Evolutionary conservation across 2,797 vertebrate species (phyloP).

Genomic region (Babyrousa celebensis): DNA sequence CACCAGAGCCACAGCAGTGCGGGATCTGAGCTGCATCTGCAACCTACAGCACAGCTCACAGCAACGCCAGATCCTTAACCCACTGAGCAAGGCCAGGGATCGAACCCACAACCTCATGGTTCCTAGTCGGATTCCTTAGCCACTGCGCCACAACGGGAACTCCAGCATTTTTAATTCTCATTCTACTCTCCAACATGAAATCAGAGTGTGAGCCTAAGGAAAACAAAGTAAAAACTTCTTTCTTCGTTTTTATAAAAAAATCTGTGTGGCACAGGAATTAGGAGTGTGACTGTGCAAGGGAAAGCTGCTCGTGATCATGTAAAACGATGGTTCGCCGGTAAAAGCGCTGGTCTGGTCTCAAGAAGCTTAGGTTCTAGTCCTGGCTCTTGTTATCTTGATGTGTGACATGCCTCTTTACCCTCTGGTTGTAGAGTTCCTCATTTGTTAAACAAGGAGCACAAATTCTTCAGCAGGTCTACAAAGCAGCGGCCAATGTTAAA

Average conservation of each 20-base stretch:
- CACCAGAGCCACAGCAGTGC: too few species aligned
- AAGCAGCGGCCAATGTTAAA: too few species aligned
- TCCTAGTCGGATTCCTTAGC: too few species aligned
- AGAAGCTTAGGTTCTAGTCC: not conserved
- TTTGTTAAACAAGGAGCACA: not conserved
- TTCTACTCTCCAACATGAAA: not conserved
- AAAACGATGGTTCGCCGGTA: not conserved
- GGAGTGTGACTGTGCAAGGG: not conserved
- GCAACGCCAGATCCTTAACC: too few species aligned
- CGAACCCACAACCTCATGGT: too few species aligned
- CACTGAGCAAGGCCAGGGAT: too few species aligned
- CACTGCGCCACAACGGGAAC: too few species aligned
- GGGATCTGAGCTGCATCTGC: too few species aligned
- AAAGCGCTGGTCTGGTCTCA: not conserved
- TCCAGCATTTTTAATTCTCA: not conserved
- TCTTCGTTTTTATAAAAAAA: not conserved
- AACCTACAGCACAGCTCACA: too few species aligned
- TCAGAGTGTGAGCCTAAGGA: not conserved
- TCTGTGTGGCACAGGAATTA: not conserved
- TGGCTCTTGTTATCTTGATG: not conserved
- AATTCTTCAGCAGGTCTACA: not conserved
- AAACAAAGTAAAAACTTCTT: not conserved
- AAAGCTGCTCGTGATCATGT: not conserved
- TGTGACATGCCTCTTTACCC: not conserved
- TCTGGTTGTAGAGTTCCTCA: not conserved